These are phyloP conservation scores for Suricata suricatta DNA, from an alignment of 2,113 vertebrate species.

Conservation along the genomic window DNA sequence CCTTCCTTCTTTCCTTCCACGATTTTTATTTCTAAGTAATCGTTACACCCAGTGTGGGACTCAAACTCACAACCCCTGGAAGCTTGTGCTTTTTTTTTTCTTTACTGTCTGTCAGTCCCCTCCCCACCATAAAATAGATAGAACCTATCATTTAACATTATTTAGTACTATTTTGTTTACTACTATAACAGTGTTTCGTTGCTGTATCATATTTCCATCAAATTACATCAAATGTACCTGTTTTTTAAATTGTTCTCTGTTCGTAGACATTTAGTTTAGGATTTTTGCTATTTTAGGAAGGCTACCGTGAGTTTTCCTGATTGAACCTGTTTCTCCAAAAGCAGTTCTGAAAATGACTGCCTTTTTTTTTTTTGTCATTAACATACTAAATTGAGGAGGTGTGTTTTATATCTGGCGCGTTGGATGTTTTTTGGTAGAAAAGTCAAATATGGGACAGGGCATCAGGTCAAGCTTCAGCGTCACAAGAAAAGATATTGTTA, in stretches of 20 bases:
- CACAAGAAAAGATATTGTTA: not conserved
- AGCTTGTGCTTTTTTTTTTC: not conserved
- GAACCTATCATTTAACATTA: not conserved
- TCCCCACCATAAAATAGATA: not conserved
- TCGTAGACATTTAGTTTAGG: not conserved
- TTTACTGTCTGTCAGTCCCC: not conserved
- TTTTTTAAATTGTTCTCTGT: not conserved
- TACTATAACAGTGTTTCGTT: not conserved
- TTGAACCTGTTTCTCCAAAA: slow-evolving; percentile 1
- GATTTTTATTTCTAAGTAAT: too few relatives aligned
- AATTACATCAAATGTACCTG: not conserved
- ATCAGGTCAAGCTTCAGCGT: not conserved
- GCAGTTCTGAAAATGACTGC: not conserved
- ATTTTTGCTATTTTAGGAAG: not conserved
- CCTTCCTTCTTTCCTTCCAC: too few relatives aligned
- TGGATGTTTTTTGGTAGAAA: not conserved
- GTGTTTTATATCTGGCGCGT: not conserved
- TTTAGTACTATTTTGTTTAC: too few relatives aligned
- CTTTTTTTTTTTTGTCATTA: not conserved
- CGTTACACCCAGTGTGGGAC: too few relatives aligned
- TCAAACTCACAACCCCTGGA: not conserved
- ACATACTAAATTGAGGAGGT: not conserved
- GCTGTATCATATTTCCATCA: not conserved
- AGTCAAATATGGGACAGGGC: not conserved
- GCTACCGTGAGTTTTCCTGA: not conserved